Conservation (phyloP, 92 coral and sea anemone species). For the Phenganax subtilis region DNA sequence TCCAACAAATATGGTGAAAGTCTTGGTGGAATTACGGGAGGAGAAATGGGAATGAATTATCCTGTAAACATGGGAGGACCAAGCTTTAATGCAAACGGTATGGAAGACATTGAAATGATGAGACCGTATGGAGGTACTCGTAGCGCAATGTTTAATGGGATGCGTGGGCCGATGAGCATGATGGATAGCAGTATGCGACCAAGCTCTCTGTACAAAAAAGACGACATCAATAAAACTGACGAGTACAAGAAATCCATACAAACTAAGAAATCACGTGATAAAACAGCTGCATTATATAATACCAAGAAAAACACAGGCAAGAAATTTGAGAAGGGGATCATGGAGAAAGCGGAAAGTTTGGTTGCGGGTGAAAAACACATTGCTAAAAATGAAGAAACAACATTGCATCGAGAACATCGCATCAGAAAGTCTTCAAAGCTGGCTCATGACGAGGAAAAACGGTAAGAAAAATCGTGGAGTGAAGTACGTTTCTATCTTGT, state of each 20-base stretch:
- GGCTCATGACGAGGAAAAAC: constrained; percentile 33
- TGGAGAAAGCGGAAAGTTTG: constrained; percentile 29
- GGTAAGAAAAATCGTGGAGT: not conserved
- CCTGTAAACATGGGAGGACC: constrained; percentile 43
- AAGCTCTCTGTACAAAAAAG: constrained; percentile 23
- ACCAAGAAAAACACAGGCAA: not conserved
- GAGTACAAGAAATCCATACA: constrained; percentile 33
- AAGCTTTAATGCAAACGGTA: constrained; percentile 41
- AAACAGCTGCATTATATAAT: not conserved
- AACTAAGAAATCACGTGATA: constrained; percentile 45
- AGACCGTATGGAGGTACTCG: constrained; percentile 42
- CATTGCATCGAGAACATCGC: constrained; percentile 37
- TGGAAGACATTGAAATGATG: constrained; percentile 41
- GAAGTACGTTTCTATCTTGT: too few relatives aligned
- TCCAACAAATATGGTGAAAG: constrained; percentile 30
- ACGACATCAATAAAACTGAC: constrained; percentile 41
- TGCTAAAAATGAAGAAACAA: constrained; percentile 18
- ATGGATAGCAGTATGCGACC: constrained; percentile 15
- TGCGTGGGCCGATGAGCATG: not conserved
- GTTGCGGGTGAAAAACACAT: constrained; percentile 28
- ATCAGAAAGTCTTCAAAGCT: constrained; percentile 28
- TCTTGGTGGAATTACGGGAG: constrained; percentile 36
- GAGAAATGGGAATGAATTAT: constrained; percentile 29
- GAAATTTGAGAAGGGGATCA: constrained; percentile 23
- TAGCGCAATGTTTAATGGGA: constrained; percentile 26